Base-by-base conservation (phyloP, 1,140 invertebrate genomes). In the Cherax destructor region DNA sequence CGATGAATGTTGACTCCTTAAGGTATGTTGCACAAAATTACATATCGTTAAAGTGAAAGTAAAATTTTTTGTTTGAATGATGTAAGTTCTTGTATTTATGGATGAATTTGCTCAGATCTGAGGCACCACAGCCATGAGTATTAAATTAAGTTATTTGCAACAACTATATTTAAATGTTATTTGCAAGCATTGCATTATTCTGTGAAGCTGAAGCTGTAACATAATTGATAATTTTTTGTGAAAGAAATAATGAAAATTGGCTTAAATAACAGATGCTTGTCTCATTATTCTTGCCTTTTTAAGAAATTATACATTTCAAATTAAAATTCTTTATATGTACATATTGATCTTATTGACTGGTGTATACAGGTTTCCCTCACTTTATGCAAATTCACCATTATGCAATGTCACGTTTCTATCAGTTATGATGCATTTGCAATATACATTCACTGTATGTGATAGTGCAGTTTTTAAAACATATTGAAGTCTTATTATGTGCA, bases 11-110 rank as follows among this genome's bases (percentile, higher is more conserved):
- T 41, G 59, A 49, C 81, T 83, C 59, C 18, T 49, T 41, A 69
- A 65, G 30, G 69, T 65, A 83, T 83, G 21, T 83, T 83, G 61
- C 81, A 83, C 59, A 69, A 47, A 83, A 69, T 83, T 49, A 83
- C 81, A 83, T 83, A 83, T 83, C 81, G 69, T 47, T 61, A 52
- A 7, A 41, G 47, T 47, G 59, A 7, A n/a, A 59, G 18, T 30
- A 69, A 61, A 30, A 21, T 61, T 5, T 81, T 69, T 83, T 69
- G 61, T 3, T 69, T 69, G 6, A 74, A 9, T 21, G 24, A 10
- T 30, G 7, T 74, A 4, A 30, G 21, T 30, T 74, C n/a, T 30
- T 74, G 4, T 74, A 30, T 74, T 9, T 74, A n/a, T 69, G 16
- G 41, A 65, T 72, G 5, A 10, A 69, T 61, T 83, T 83, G 59